A percentile compares a stretch with the other conserved stretches of the same genome.
phyloP scores from a whole-genome alignment of 2,888 invertebrate species.

The Rhagonycha fulva region DNA sequence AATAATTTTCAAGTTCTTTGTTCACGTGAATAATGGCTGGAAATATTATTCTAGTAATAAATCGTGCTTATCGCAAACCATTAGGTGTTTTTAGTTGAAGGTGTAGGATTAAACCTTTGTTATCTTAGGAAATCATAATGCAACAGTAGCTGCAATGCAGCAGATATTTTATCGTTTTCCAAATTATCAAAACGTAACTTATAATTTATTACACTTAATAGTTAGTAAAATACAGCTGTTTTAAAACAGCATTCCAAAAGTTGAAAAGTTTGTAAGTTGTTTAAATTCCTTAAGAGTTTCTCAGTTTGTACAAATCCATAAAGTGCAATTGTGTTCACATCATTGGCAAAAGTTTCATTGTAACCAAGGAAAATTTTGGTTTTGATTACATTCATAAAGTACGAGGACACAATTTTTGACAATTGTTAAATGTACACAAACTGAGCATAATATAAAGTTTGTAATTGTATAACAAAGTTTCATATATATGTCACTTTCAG shows the following conservation, averaged over 20 bases:
- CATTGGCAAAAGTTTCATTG: neutral
- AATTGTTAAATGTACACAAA: slow-evolving; percentile 15
- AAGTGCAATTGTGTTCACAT: slow-evolving; percentile 19
- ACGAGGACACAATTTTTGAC: neutral
- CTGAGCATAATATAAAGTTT: slow-evolving; percentile 12
- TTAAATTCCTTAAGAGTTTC: slow-evolving; percentile 24
- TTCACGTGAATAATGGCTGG: neutral
- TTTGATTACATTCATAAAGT: neutral
- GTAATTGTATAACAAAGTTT: slow-evolving; percentile 28
- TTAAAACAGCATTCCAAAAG: slow-evolving; percentile 8
- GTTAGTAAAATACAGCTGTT: slow-evolving; percentile 16
- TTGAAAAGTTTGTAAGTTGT: slow-evolving; percentile 24
- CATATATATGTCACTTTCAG: slow-evolving; percentile 43
- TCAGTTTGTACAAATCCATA: slow-evolving; percentile 23
- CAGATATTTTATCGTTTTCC: neutral
- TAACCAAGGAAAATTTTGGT: neutral
- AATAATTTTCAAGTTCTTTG: neutral
- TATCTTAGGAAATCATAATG: slow-evolving; percentile 14
- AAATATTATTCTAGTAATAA: slow-evolving; percentile 12
- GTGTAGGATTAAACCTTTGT: slow-evolving; percentile 13
- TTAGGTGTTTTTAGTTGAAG: slow-evolving; percentile 12
- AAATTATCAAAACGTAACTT: neutral
- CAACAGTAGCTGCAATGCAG: slow-evolving; percentile 18
- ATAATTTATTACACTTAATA: slow-evolving; percentile 9
- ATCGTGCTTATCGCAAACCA: slow-evolving; percentile 16